These are phyloP conservation scores for Cirrhinus molitorella DNA, from an alignment of 2,797 vertebrate species.

Conservation along the genomic window DNA sequence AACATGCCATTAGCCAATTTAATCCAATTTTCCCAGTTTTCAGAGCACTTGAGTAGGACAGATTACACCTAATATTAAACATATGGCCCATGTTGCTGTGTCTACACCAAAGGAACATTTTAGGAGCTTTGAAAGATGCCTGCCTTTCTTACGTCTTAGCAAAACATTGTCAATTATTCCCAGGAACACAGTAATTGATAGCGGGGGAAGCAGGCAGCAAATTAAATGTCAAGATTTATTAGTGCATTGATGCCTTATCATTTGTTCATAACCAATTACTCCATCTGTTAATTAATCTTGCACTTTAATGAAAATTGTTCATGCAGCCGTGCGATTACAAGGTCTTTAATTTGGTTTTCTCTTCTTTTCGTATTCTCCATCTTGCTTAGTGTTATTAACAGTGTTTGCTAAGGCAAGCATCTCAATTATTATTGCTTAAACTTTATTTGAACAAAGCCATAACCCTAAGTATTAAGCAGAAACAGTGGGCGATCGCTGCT, in stretches of 20 bases:
- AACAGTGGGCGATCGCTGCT: not conserved
- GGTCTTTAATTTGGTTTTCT: slow-evolving; percentile 51
- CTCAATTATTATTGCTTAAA: not conserved
- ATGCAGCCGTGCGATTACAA: slow-evolving; percentile 44
- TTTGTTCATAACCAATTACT: slow-evolving; percentile 83
- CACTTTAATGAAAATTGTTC: slow-evolving; percentile 72
- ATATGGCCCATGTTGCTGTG: slow-evolving; percentile 80
- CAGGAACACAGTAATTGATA: slow-evolving; percentile 79
- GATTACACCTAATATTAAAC: slow-evolving; percentile 88
- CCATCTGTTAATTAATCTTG: slow-evolving; percentile 84
- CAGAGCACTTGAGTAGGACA: slow-evolving; percentile 83
- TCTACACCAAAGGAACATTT: slow-evolving; percentile 71
- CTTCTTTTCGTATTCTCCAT: slow-evolving; percentile 16
- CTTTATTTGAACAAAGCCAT: not conserved
- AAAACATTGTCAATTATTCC: slow-evolving; percentile 77
- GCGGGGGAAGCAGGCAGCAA: slow-evolving; percentile 80
- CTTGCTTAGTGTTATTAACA: not conserved
- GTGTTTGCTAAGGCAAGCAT: not conserved
- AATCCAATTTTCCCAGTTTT: slow-evolving; percentile 86
- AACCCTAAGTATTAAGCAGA: not conserved
- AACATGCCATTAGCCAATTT: slow-evolving; percentile 89
- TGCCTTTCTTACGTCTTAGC: slow-evolving; percentile 66
- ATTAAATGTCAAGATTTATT: slow-evolving; percentile 86
- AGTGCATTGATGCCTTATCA: slow-evolving; percentile 83
- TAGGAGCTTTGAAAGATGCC: slow-evolving; percentile 74